These are phyloP conservation scores for Anhinga rufa DNA, from an alignment of 2,113 vertebrate genomes.

Conservation along the genomic window DNA sequence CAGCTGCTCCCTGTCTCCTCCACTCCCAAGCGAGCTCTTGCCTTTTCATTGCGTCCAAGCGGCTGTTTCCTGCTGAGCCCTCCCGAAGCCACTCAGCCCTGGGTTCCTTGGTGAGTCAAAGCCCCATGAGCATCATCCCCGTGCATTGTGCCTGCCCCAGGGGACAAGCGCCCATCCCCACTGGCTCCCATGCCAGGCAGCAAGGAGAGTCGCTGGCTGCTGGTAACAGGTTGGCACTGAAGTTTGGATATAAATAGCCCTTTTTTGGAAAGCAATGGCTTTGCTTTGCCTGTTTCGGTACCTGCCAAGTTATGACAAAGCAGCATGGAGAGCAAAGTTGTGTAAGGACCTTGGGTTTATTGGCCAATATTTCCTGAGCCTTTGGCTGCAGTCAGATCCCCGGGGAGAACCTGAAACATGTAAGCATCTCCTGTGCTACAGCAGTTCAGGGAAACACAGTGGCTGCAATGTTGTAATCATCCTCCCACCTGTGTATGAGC, in stretches of 20 bases:
- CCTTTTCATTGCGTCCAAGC: rapidly evolving
- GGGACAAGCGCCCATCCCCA: not conserved
- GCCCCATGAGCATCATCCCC: not conserved
- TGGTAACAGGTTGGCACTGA: not conserved
- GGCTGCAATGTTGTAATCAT: not conserved
- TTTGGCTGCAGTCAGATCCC: not conserved
- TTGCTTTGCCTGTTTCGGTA: not conserved
- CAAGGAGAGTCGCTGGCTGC: not conserved
- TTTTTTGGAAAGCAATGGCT: not conserved
- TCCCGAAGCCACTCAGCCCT: rapidly evolving
- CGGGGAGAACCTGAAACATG: not conserved
- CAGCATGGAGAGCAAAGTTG: not conserved
- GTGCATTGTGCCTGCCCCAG: not conserved
- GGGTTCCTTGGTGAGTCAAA: rapidly evolving
- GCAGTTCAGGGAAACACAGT: not conserved
- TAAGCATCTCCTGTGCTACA: not conserved
- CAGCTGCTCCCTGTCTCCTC: not conserved
- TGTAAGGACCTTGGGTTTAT: not conserved
- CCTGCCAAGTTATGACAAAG: not conserved
- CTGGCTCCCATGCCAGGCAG: not conserved
- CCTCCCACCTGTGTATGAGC: not conserved
- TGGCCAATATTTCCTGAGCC: rapidly evolving
- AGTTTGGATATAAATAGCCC: not conserved
- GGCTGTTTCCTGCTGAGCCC: not conserved
- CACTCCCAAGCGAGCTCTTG: rapidly evolving